Evolutionary conservation across 2,113 vertebrate genomes (phyloP).

Genomic region (Syrrhaptes paradoxus): DNA sequence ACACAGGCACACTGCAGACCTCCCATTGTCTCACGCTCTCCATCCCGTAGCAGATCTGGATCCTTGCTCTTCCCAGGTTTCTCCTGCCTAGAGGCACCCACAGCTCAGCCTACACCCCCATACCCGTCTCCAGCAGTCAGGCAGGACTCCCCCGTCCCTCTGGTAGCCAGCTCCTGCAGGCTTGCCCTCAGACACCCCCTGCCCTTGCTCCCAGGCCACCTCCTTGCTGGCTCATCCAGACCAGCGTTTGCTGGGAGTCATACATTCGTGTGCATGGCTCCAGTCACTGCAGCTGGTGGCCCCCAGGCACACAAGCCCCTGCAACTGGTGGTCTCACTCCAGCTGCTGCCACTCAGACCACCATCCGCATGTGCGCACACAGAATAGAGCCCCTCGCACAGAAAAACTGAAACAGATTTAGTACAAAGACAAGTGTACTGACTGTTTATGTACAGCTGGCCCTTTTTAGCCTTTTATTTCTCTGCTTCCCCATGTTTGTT

Average conservation of each 20-base stretch:
- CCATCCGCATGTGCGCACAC: accelerated
- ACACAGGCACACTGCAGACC: not conserved
- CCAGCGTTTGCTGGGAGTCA: accelerated
- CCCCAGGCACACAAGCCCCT: not conserved
- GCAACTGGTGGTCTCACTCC: not conserved
- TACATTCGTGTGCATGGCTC: not conserved
- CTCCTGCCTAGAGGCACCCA: not conserved
- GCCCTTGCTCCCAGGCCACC: not conserved
- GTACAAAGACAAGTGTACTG: not conserved
- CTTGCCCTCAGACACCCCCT: not conserved
- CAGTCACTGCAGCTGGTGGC: not conserved
- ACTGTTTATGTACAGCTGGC: not conserved
- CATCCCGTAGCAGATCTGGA: not conserved
- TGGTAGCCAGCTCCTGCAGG: not conserved
- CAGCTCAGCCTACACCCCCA: not conserved
- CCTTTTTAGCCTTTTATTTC: not conserved
- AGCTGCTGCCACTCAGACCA: not conserved
- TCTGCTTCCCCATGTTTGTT: not conserved
- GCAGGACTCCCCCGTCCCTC: not conserved
- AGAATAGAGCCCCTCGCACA: not conserved
- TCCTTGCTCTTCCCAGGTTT: not conserved
- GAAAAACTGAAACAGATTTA: not conserved
- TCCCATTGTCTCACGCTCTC: not conserved
- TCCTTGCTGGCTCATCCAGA: not conserved
- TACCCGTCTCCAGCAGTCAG: not conserved